These are phyloP conservation scores for Dichetophora obliterata DNA, from an alignment of 2,888 invertebrate genomes.

Conservation along the genomic window DNA sequence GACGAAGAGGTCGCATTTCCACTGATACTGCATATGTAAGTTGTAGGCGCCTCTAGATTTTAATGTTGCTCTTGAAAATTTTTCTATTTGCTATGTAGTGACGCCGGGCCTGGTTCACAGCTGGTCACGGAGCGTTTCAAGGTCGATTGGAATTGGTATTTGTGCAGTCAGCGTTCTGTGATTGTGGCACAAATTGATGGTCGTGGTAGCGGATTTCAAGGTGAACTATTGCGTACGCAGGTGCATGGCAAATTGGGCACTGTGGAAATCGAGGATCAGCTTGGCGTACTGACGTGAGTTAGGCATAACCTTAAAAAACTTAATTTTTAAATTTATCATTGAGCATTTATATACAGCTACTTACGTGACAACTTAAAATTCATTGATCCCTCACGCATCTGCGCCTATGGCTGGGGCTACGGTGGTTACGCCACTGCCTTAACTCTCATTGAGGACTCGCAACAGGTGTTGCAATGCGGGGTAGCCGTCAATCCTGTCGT, in stretches of 20 bases:
- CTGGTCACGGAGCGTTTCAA: conserved; percentile 85
- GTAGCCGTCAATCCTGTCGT: conserved; percentile 90
- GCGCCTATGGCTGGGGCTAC: conserved; percentile 88
- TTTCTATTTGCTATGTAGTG: conserved; percentile 69
- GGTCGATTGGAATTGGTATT: conserved; percentile 87
- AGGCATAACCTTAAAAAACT: not conserved
- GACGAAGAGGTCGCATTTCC: conserved; percentile 87
- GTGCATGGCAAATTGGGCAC: conserved; percentile 81
- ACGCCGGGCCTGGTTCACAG: conserved; percentile 86
- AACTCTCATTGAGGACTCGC: conserved; percentile 82
- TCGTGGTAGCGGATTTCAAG: conserved; percentile 87
- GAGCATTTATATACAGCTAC: conserved; percentile 72
- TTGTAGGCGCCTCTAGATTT: not conserved
- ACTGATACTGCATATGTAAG: conserved; percentile 87
- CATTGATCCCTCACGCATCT: conserved; percentile 84
- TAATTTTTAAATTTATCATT: not conserved
- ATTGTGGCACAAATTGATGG: conserved; percentile 92
- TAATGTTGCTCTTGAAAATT: not conserved
- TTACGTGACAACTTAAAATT: conserved; percentile 84
- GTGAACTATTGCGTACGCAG: conserved; percentile 80
- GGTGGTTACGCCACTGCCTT: conserved; percentile 89
- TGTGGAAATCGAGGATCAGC: conserved; percentile 83
- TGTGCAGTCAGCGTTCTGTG: conserved; percentile 84
- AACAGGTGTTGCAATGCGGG: conserved; percentile 85
- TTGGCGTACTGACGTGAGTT: conserved; percentile 76